A percentile compares a stretch with the other conserved stretches of the same genome.
phyloP scores from a whole-genome alignment of 2,113 vertebrate species.

The Probosciger aterrimus region DNA sequence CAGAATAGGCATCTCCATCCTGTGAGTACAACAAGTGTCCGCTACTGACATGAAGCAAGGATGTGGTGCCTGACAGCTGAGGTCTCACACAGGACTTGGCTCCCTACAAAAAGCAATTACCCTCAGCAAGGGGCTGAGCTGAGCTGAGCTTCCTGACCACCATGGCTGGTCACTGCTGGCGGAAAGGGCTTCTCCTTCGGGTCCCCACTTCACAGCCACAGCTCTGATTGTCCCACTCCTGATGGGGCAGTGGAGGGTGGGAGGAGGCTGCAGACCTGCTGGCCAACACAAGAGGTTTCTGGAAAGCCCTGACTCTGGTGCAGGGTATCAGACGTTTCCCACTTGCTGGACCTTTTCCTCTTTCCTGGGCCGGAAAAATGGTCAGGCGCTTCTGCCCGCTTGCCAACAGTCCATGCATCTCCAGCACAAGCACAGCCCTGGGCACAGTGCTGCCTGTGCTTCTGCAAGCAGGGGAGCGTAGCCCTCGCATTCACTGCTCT shows the following conservation, averaged over 20 bases:
- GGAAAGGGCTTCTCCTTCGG: too few species aligned
- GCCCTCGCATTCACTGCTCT: background rate
- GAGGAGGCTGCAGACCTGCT: background rate
- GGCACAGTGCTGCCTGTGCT: background rate
- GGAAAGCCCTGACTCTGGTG: background rate
- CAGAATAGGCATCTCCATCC: too few species aligned
- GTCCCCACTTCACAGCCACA: too few species aligned
- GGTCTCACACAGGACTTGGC: background rate
- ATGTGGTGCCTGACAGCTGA: background rate
- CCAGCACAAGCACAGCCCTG: background rate
- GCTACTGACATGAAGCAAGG: background rate
- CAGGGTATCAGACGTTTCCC: background rate
- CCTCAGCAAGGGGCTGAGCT: too few species aligned
- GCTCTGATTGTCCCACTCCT: background rate
- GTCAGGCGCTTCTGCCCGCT: background rate
- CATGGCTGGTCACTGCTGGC: too few species aligned
- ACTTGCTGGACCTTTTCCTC: background rate
- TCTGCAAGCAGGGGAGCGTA: background rate
- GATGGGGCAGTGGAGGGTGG: background rate
- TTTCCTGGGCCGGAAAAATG: background rate
- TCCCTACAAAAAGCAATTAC: background rate
- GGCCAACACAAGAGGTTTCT: background rate
- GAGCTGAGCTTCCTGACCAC: too few species aligned
- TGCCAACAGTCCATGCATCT: background rate
- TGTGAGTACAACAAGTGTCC: background rate